These are phyloP conservation scores for Sebastes wilsoni DNA, from an alignment of 2,797 vertebrate species.

Conservation along the genomic window DNA sequence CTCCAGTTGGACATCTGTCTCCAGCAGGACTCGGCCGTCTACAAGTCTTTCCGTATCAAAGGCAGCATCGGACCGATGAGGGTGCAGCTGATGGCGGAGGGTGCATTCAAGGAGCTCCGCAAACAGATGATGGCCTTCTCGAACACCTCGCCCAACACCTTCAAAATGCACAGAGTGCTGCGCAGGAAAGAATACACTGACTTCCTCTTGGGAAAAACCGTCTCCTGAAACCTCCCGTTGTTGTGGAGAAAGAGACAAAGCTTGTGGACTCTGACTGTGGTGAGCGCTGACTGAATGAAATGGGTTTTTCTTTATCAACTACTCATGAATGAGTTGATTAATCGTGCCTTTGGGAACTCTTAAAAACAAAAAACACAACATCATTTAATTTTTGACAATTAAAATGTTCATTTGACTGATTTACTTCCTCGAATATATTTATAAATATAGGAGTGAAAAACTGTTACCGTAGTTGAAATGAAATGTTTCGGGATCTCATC, in stretches of 20 bases:
- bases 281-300: constrained; percentile 6
- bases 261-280: constrained; percentile 21
- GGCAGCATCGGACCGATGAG: constrained; percentile 92
- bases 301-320: background rate
- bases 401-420: background rate
- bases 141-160: constrained; percentile 73
- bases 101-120: constrained; percentile 82
- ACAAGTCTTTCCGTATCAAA: constrained; percentile 89
- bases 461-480: background rate
- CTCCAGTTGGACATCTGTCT: constrained; percentile 90
- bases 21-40: constrained; percentile 87
- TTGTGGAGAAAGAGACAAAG: background rate
- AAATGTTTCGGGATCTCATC: background rate
- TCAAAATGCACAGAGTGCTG: constrained; percentile 89
- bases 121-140: constrained; percentile 73
- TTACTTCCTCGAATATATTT: constrained; percentile 10
- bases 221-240: constrained; percentile 79
- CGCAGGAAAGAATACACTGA: constrained; percentile 79
- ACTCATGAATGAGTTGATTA: background rate
- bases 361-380: background rate
- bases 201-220: constrained; percentile 82
- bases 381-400: background rate
- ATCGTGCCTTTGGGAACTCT: constrained; percentile 16
- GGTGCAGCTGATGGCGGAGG: constrained; percentile 86
- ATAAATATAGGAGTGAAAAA: background rate